Evolutionary conservation across 1,140 invertebrate species (phyloP).

Genomic region (Cydia fagiglandana): DNA sequence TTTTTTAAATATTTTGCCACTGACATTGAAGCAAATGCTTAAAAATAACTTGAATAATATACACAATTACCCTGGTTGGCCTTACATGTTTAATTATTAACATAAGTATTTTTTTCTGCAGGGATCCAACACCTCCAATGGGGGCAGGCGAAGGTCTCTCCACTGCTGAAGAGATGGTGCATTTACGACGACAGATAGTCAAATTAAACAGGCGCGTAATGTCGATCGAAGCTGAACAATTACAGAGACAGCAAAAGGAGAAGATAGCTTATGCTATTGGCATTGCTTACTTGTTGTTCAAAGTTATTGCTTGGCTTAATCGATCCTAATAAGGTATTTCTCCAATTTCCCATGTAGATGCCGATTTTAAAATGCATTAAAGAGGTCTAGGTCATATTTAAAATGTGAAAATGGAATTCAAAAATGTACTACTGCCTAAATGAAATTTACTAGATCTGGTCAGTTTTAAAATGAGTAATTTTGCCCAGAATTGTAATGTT

Average conservation of each 20-base stretch:
- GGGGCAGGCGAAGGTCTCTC: constrained; percentile 83
- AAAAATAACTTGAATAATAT: too few relatives aligned
- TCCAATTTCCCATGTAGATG: not conserved
- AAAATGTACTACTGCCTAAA: constrained; percentile 57
- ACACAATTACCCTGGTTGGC: too few relatives aligned
- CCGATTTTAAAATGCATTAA: not conserved
- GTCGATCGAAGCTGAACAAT: constrained; percentile 89
- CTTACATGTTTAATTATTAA: constrained; percentile 15
- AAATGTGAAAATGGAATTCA: constrained; percentile 60
- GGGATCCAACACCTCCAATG: constrained; percentile 83
- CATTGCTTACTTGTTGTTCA: constrained; percentile 90
- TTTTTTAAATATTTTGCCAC: too few relatives aligned
- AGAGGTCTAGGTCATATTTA: constrained; percentile 32
- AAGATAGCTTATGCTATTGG: constrained; percentile 90
- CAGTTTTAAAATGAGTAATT: constrained; percentile 44
- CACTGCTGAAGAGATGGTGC: constrained; percentile 88
- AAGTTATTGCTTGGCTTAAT: constrained; percentile 91
- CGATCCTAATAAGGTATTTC: constrained; percentile 75
- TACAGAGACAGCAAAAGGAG: constrained; percentile 89
- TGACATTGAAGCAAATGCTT: too few relatives aligned
- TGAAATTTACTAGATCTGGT: constrained; percentile 52
- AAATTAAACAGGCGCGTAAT: constrained; percentile 92
- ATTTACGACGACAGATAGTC: constrained; percentile 89
- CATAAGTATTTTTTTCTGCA: constrained; percentile 54
- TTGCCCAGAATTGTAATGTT: constrained; percentile 42